These are phyloP conservation scores for Theretra japonica DNA, from an alignment of 2,888 invertebrate genomes.

Conservation along the genomic window DNA sequence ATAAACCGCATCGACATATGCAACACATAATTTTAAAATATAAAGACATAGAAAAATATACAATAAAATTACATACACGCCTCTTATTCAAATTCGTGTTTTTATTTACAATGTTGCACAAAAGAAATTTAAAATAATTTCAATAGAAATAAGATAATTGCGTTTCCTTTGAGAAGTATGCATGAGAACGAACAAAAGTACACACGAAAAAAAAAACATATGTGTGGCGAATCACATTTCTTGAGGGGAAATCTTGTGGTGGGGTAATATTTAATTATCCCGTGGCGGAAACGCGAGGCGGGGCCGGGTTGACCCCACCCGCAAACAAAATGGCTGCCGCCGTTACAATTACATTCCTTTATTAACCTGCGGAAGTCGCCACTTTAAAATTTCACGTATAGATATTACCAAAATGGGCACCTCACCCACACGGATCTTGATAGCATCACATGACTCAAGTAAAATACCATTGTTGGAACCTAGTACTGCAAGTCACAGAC, in stretches of 20 bases:
- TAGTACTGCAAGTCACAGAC: not conserved
- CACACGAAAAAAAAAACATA: conserved; percentile 50
- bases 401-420: conserved; percentile 5
- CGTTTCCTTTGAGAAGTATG: conserved; percentile 35
- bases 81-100: conserved; percentile 33
- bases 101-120: conserved; percentile 35
- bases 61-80: not conserved
- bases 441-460: conserved; percentile 6
- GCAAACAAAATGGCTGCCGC: conserved; percentile 80
- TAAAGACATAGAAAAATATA: not conserved
- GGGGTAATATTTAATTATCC: conserved; percentile 83
- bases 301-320: conserved; percentile 82
- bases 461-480: not conserved
- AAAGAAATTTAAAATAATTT: conserved; percentile 30
- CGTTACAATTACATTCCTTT: conserved; percentile 76
- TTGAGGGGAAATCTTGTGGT: conserved; percentile 72
- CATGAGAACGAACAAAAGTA: conserved; percentile 42
- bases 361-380: conserved; percentile 63
- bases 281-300: conserved; percentile 80
- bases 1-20: too few species aligned
- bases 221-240: conserved; percentile 66
- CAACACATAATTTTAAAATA: not conserved
- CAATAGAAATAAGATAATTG: conserved; percentile 40
- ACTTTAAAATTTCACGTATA: conserved; percentile 47
- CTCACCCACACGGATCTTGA: conserved; percentile 3